phyloP scores from a whole-genome alignment of 2,797 vertebrate genomes.

The Ibycter americanus region DNA sequence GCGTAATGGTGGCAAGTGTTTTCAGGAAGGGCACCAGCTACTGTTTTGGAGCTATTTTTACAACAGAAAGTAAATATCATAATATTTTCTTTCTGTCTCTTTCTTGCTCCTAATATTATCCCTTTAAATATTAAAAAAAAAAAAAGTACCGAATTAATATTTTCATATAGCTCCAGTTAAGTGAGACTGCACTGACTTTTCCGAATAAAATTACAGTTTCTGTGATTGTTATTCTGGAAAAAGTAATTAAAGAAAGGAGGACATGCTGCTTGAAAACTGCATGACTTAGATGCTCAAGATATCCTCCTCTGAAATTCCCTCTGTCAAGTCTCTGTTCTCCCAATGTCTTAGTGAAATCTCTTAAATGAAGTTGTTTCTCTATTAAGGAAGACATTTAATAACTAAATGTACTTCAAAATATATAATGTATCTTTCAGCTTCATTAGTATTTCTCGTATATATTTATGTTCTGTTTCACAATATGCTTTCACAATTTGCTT shows the following conservation, averaged over 20 bases:
- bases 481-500: not conserved
- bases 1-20: not conserved
- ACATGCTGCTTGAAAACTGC: not conserved
- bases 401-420: not conserved
- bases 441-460: not conserved
- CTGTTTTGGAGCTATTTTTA: not conserved
- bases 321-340: not conserved
- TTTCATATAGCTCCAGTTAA: not conserved
- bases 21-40: not conserved
- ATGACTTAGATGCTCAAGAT: not conserved
- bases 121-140: not conserved
- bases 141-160: not conserved
- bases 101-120: not conserved
- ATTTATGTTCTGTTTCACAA: not conserved
- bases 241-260: not conserved
- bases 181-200: not conserved
- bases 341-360: not conserved
- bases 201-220: not conserved
- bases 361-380: not conserved
- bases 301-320: not conserved
- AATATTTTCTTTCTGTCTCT: not conserved
- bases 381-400: not conserved
- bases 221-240: not conserved
- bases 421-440: not conserved
- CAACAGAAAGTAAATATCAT: not conserved